Evolutionary conservation across 2,888 invertebrate species (phyloP).

Genomic region (Drosophila sordidapex): DNA sequence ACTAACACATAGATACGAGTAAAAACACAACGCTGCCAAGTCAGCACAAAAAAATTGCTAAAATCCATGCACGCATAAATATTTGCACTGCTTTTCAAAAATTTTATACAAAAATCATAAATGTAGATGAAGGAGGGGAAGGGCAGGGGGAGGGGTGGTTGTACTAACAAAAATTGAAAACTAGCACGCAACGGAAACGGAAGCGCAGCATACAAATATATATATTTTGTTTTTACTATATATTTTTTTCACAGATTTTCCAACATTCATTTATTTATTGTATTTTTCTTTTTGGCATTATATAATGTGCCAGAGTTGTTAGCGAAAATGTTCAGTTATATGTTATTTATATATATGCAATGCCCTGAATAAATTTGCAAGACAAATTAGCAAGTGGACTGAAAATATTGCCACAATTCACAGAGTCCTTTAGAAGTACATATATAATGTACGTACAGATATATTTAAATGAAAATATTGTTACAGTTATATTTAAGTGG

Average conservation of each 20-base stretch:
- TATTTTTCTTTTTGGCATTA: constrained; percentile 14
- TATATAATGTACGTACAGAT: not conserved
- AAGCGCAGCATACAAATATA: constrained; percentile 57
- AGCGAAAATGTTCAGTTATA: not conserved
- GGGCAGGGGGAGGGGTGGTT: not conserved
- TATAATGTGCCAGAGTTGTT: constrained; percentile 19
- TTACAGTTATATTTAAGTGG: not conserved
- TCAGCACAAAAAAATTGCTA: constrained; percentile 28
- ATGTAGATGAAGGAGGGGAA: not conserved
- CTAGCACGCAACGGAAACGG: constrained; percentile 66
- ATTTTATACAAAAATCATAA: constrained; percentile 45
- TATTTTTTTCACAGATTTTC: constrained; percentile 38
- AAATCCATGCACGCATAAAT: constrained; percentile 64
- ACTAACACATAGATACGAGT: constrained; percentile 11
- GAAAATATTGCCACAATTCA: not conserved
- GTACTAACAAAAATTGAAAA: constrained; percentile 44
- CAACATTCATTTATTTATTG: not conserved
- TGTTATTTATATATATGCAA: not conserved
- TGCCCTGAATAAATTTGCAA: not conserved
- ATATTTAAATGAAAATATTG: not conserved
- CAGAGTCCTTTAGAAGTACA: not conserved
- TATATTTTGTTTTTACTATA: constrained; percentile 37
- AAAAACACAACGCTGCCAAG: constrained; percentile 29
- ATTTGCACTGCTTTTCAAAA: constrained; percentile 68
- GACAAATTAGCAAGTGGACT: not conserved